Base-by-base conservation (phyloP, 2,888 invertebrate genomes). In the Sceliomorpha sp. region DNA sequence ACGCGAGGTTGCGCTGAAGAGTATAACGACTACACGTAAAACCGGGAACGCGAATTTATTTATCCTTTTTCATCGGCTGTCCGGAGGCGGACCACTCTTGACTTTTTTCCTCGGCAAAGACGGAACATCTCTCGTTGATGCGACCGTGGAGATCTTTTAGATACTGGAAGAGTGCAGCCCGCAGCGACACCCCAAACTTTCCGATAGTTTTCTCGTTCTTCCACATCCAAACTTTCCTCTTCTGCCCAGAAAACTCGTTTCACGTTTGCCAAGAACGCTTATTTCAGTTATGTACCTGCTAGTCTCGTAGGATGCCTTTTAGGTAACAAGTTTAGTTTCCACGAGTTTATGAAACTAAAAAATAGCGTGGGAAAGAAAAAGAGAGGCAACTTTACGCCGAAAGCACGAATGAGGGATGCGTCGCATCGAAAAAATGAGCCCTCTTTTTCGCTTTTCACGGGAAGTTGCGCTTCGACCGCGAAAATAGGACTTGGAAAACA, bases 241-340 rank as follows among this genome's bases (percentile, higher is more conserved):
- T 71, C 70, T 71, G 55, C 48, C 70, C 66, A 63, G 70, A 71
- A 66, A 67, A 62, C 66, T 71, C 70, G 62, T 71, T 71, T 58
- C 53, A 67, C 62, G 66, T 67, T 71, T 66, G 70, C 66, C 66
- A 67, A 71, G 70, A 71, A 71, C 66, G 70, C 70, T 71, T 71
- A 71, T 71, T 71, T 71, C 70, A 66, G 70, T 71, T 71, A 71
- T 71, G 70, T 71, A 71, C 62, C 70, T 62, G 53, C 66, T 56
- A 66, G 66, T 62, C 70, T 66, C 66, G 62, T 66, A 66, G 66
- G 70, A 66, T 71, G 62, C 70, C 66, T 70, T 70, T 70, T 70
- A 70, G 70, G 70, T 70, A 70, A 70, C 66, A 70, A 70, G 70
- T 70, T 70, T 70, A 70, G 70, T 70, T 70, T 70, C 56, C 58